Percentiles rank a stretch among this genome's conserved stretches.
Evolutionary conservation across 2,888 invertebrate genomes (phyloP).

Genomic region (Clanis bilineata): DNA sequence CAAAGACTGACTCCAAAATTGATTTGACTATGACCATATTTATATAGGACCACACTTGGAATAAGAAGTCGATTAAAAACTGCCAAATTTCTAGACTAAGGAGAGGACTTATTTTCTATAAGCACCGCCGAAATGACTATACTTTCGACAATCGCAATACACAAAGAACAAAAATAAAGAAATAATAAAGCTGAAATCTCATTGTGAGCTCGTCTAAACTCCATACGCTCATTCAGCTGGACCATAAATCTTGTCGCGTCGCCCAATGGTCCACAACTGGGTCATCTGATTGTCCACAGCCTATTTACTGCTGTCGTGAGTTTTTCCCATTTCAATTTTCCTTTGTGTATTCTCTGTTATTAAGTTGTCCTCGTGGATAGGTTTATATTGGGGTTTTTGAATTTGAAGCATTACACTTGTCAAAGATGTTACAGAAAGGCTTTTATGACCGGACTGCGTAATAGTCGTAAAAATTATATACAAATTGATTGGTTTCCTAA

Average conservation of each 20-base stretch:
- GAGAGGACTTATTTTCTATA: too few relatives aligned
- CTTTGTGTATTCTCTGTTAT: conserved; percentile 53
- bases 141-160: conserved; percentile 4
- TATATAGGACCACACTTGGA: too few relatives aligned
- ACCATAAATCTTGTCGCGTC: conserved; percentile 64
- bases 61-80: too few relatives aligned
- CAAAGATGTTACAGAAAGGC: too few relatives aligned
- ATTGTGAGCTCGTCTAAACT: conserved; percentile 43
- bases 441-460: too few relatives aligned
- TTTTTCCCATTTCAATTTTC: conserved; percentile 73
- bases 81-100: too few relatives aligned
- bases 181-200: conserved; percentile 31
- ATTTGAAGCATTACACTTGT: too few relatives aligned
- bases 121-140: background rate
- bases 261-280: conserved; percentile 74
- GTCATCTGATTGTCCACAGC: conserved; percentile 71
- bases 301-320: conserved; percentile 64
- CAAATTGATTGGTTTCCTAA: too few relatives aligned
- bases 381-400: background rate
- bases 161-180: background rate
- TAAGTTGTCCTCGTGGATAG: conserved; percentile 45
- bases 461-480: too few relatives aligned
- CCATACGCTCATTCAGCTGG: conserved; percentile 20
- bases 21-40: too few relatives aligned
- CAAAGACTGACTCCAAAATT: too few relatives aligned